Conservation (phyloP, 2,888 invertebrate genomes). For the Cephus runcator region DNA sequence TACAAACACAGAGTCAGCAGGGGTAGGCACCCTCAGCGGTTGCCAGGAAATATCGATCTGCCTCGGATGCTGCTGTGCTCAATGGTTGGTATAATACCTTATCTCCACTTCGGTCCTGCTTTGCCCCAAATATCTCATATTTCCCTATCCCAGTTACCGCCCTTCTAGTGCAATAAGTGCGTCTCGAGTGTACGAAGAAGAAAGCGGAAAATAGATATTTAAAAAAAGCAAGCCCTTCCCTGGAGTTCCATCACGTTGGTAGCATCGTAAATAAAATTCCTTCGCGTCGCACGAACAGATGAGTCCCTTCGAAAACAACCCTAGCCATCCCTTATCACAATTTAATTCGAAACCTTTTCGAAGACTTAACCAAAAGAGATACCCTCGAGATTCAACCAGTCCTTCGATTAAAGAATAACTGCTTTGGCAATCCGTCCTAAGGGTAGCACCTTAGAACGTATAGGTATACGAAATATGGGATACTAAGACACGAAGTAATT, state of each 20-base stretch:
- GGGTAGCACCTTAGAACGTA: not conserved
- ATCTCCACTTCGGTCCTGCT: slow-evolving; percentile 41
- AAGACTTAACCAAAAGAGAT: not conserved
- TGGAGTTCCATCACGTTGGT: not conserved
- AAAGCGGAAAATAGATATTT: not conserved
- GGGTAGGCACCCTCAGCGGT: slow-evolving; percentile 58
- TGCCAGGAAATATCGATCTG: slow-evolving; percentile 64
- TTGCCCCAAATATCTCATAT: slow-evolving; percentile 44
- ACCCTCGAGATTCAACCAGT: not conserved
- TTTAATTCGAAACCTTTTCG: too few relatives aligned
- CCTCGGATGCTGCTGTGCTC: slow-evolving; percentile 54
- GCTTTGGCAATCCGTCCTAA: not conserved
- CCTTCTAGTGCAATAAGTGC: not conserved
- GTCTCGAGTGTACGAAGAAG: not conserved
- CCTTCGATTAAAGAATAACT: not conserved
- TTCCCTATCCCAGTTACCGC: slow-evolving; percentile 26
- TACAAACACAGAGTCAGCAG: slow-evolving; percentile 56
- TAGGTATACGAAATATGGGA: not conserved
- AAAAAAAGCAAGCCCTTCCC: not conserved
- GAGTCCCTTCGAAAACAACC: not conserved
- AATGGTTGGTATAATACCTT: slow-evolving; percentile 47
- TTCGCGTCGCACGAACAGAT: not conserved
- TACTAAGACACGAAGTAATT: not conserved
- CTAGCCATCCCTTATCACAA: too few relatives aligned
- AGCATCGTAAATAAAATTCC: not conserved